Percentiles rank a stretch among this genome's conserved stretches.
Conservation (phyloP, 2,113 vertebrate species). For the Ictalurus punctatus region DNA sequence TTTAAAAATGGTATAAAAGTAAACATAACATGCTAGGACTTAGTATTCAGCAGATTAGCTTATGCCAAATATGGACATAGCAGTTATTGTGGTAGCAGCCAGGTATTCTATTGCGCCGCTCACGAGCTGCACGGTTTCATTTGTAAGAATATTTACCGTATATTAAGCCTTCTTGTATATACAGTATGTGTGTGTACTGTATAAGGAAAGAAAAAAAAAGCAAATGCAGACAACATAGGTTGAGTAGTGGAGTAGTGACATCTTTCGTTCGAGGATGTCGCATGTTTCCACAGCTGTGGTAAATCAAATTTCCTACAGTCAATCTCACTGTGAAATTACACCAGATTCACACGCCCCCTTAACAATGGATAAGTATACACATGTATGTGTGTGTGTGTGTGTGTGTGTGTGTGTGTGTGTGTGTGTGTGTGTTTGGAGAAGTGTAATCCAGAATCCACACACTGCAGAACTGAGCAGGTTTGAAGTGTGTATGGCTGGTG, state of each 20-base stretch:
- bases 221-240: neutral
- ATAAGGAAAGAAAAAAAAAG: neutral
- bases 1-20: too few species aligned
- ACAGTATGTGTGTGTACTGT: neutral
- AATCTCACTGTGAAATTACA: constrained; percentile 8
- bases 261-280: too few species aligned
- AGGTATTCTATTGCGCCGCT: neutral
- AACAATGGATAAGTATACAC: neutral
- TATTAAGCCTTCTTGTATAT: neutral
- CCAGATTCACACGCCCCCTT: neutral
- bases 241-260: neutral
- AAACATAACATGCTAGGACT: too few species aligned
- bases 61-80: too few species aligned
- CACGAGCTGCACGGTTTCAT: neutral
- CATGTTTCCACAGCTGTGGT: neutral
- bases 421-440: neutral
- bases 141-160: neutral
- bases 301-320: neutral
- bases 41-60: too few species aligned
- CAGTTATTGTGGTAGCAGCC: too few species aligned
- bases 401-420: neutral
- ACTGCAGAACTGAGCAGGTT: neutral
- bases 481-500: neutral
- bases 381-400: neutral
- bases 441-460: neutral